Conservation (phyloP, 2,888 invertebrate species). For the Anorthoa munda region DNA sequence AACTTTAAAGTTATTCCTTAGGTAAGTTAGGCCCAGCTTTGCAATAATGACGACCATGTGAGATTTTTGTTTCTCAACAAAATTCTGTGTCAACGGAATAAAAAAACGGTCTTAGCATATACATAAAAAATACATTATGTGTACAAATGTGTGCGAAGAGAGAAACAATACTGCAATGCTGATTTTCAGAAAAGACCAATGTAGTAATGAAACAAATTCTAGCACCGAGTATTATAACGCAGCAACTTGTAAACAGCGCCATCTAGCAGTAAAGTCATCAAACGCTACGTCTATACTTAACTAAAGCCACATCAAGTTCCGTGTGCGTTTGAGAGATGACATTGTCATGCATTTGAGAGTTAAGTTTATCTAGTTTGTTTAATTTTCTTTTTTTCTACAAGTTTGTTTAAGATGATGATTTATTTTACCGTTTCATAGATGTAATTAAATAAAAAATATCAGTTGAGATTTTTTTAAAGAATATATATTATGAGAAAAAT, state of each 20-base stretch:
- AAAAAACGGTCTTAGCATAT: too few species aligned
- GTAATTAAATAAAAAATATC: too few species aligned
- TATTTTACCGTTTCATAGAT: neutral
- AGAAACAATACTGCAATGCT: conserved; percentile 9
- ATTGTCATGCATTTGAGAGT: conserved; percentile 8
- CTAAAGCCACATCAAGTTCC: conserved; percentile 29
- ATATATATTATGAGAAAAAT: too few species aligned
- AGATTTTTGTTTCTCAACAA: too few species aligned
- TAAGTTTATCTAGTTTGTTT: neutral
- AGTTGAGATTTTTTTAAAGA: too few species aligned
- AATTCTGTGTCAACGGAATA: too few species aligned
- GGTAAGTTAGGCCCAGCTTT: neutral
- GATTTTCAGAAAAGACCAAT: neutral
- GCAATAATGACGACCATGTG: neutral
- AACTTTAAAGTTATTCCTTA: neutral
- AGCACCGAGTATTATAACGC: neutral
- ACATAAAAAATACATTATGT: neutral
- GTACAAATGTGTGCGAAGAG: neutral
- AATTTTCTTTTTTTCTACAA: neutral
- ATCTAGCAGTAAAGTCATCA: conserved; percentile 38
- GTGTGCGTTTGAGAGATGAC: conserved; percentile 43
- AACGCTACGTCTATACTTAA: conserved; percentile 10
- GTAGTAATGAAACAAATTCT: neutral
- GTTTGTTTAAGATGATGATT: neutral
- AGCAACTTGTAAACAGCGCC: conserved; percentile 24